phyloP scores from a whole-genome alignment of 2,797 vertebrate species.

The Lindbergichthys nudifrons region DNA sequence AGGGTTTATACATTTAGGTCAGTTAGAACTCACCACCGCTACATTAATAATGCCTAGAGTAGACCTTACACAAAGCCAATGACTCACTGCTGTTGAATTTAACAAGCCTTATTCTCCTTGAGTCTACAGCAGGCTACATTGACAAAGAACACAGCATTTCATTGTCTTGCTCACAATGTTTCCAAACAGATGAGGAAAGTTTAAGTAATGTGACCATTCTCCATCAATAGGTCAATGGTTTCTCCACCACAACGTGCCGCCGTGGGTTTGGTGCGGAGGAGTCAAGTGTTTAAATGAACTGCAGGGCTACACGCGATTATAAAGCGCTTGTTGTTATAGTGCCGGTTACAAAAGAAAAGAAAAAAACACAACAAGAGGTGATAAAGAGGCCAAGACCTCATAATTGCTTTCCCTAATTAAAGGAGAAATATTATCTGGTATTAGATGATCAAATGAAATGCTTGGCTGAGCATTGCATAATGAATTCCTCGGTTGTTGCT shows the following conservation, averaged over 20 bases:
- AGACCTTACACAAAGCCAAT: background rate
- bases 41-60: background rate
- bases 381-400: constrained; percentile 47
- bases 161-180: background rate
- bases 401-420: constrained; percentile 70
- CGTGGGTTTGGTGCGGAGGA: background rate
- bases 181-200: background rate
- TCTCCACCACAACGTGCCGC: constrained; percentile 1
- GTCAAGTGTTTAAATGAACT: constrained; percentile 34
- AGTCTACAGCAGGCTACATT: background rate
- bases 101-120: background rate
- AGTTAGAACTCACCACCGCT: background rate
- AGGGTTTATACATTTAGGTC: background rate
- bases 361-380: constrained; percentile 8
- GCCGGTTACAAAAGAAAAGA: constrained; percentile 6
- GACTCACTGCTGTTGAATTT: background rate
- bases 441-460: constrained; percentile 57
- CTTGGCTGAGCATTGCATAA: constrained; percentile 53
- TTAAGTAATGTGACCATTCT: background rate
- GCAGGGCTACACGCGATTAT: constrained; percentile 18
- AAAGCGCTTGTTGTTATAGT: constrained; percentile 21
- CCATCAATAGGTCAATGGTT: background rate
- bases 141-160: background rate
- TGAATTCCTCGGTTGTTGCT: constrained; percentile 31
- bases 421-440: constrained; percentile 52